These are phyloP conservation scores for Pediacus dermestoides DNA, from an alignment of 2,888 invertebrate species.

Conservation along the genomic window DNA sequence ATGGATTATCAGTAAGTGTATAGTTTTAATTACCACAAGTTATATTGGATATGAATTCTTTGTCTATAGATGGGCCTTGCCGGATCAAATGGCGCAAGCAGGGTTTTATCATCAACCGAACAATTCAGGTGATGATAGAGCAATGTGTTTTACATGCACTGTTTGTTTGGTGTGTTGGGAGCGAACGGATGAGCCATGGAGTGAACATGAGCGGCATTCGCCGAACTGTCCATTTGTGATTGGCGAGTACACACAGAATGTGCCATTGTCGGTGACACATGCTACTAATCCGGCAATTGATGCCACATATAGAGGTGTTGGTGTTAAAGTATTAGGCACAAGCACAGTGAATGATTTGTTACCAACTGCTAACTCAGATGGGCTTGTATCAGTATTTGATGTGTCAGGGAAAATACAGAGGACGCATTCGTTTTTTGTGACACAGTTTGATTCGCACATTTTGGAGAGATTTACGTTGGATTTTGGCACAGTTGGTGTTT, in stretches of 20 bases:
- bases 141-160: constrained; percentile 94
- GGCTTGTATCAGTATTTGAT: constrained; percentile 78
- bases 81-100: constrained; percentile 95
- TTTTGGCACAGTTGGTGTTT: constrained; percentile 42
- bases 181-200: constrained; percentile 95
- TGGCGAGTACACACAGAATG: constrained; percentile 93
- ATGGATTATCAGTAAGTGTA: constrained; percentile 88
- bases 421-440: constrained; percentile 58
- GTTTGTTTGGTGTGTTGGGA: constrained; percentile 97
- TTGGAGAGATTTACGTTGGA: constrained; percentile 48
- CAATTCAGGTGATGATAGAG: constrained; percentile 84
- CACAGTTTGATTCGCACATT: constrained; percentile 48
- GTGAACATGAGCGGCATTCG: constrained; percentile 92
- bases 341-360: constrained; percentile 48
- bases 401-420: constrained; percentile 74
- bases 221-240: constrained; percentile 91
- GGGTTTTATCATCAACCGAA: constrained; percentile 96
- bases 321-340: constrained; percentile 34
- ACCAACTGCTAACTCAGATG: constrained; percentile 58
- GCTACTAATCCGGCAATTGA: constrained; percentile 73
- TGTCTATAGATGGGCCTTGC: constrained; percentile 78
- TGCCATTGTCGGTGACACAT: constrained; percentile 81
- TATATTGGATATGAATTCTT: not conserved
- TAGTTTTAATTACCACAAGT: not conserved
- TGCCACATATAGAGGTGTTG: constrained; percentile 41